These are phyloP conservation scores for Sericinus montela DNA, from an alignment of 2,888 invertebrate genomes.

Conservation along the genomic window DNA sequence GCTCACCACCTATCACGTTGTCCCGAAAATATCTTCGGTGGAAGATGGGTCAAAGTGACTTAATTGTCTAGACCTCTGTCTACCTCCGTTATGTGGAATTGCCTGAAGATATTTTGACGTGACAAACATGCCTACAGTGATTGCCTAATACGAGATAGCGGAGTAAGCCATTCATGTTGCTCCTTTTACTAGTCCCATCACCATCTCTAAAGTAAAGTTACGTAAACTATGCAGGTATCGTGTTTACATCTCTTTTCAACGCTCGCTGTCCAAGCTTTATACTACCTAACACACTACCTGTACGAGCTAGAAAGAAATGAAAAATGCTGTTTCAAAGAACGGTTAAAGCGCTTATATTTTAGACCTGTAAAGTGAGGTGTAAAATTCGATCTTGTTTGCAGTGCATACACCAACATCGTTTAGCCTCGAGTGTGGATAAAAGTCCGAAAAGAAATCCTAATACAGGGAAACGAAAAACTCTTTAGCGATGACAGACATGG, in stretches of 20 bases:
- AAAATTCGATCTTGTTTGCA: slow-evolving; percentile 50
- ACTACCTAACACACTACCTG: slow-evolving; percentile 39
- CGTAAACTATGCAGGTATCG: slow-evolving; percentile 69
- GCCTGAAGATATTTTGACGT: too few relatives aligned
- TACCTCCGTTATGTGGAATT: too few relatives aligned
- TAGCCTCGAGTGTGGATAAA: not conserved
- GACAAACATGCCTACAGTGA: slow-evolving; percentile 39
- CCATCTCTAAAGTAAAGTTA: slow-evolving; percentile 65
- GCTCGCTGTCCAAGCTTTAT: slow-evolving; percentile 51
- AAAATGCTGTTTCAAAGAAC: slow-evolving; percentile 55
- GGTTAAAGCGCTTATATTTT: slow-evolving; percentile 35
- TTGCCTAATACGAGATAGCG: slow-evolving; percentile 55
- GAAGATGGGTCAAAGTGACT: too few relatives aligned
- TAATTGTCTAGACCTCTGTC: too few relatives aligned
- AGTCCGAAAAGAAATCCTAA: slow-evolving; percentile 17
- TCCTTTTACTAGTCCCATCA: slow-evolving; percentile 62
- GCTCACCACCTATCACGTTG: too few relatives aligned
- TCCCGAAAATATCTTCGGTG: too few relatives aligned
- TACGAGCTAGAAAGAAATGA: slow-evolving; percentile 47
- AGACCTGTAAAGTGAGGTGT: slow-evolving; percentile 45
- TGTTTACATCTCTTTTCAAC: slow-evolving; percentile 73
- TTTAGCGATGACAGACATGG: too few relatives aligned
- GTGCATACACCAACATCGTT: slow-evolving; percentile 4
- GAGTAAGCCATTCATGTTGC: slow-evolving; percentile 47
- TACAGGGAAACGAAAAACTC: too few relatives aligned